Evolutionary conservation across 2,113 vertebrate genomes (phyloP), one percentile per base, ranked within the genome.

Genomic region (Hippocampus comes): DNA sequence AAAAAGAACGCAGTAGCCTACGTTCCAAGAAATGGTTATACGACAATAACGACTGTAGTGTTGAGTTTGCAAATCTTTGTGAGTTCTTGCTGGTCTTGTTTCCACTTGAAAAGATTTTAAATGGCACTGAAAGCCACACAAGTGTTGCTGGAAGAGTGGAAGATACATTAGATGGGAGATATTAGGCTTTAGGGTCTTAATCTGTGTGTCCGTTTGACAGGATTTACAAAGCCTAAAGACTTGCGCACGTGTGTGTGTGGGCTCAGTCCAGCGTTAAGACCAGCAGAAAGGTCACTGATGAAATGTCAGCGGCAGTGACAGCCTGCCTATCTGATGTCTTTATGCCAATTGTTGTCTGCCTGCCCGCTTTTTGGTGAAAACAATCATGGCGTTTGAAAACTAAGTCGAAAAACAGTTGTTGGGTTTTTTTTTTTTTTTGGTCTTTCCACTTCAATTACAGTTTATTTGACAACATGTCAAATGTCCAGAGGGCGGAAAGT

Each of bases 281-380:
- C 67, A 63, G 38, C 9, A 66, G 69, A 85, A 82, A 82, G 83
- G 80, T 85, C 80, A 81, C 15, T 77, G 68, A 27, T 78, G 71
- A 85, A 82, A 83, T 83, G 74, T 60, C 81, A 81, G 66, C 66
- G 57, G 70, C 49, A n/a, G n/a, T 11, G 30, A 57, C 63, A 60
- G 60, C 30, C 64, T 55, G 34, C 73, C 64, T 43, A 25, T 56
- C 56, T 60, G 64, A 74, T 34, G 66, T 77, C 60, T 77, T 21
- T 48, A 73, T 72, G 5, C 30, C 27, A 20, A 30, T 12, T 66
- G 30, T 15, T 21, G 11, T 25, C 42, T 46, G 38, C 51, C 18
- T 71, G 18, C 55, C 67, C 55, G 20, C 43, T 27, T 38, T 65
- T 68, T 9, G 21, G 2, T 68, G 7, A 67, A 43, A 34, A 14